phyloP scores from a whole-genome alignment of 2,888 invertebrate genomes.

The Halocaridina rubra region DNA sequence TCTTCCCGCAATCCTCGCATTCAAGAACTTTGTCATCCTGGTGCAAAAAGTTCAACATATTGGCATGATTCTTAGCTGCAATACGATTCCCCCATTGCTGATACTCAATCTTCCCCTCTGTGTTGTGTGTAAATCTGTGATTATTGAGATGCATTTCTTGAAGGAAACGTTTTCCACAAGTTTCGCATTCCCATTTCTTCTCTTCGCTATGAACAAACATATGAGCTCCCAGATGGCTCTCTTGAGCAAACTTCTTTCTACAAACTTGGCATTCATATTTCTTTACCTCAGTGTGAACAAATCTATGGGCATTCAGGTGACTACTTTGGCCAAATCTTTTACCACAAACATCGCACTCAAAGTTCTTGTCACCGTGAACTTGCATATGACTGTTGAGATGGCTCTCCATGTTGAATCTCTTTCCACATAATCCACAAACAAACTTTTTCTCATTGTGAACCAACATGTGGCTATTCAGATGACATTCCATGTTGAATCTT shows the following conservation, averaged over 20 bases:
- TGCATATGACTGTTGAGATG: conserved; percentile 48
- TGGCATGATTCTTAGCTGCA: conserved; percentile 32
- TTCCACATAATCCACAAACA: conserved; percentile 32
- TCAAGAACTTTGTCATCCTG: conserved; percentile 22
- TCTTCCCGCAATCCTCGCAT: conserved; percentile 21
- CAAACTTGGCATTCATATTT: conserved; percentile 44
- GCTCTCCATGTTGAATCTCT: conserved; percentile 43
- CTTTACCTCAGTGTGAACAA: conserved; percentile 39
- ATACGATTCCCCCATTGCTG: conserved; percentile 26
- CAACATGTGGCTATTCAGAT: conserved; percentile 43
- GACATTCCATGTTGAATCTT: conserved; percentile 41
- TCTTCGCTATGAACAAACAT: conserved; percentile 49
- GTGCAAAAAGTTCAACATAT: conserved; percentile 28
- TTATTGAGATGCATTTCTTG: conserved; percentile 46
- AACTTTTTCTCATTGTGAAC: conserved; percentile 47
- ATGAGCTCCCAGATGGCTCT: conserved; percentile 39
- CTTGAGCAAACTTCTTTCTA: conserved; percentile 35
- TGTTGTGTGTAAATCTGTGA: conserved; percentile 40
- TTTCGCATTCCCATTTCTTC: conserved; percentile 39
- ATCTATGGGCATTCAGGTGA: conserved; percentile 42
- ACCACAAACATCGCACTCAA: conserved; percentile 42
- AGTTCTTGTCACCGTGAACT: conserved; percentile 42
- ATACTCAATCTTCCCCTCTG: conserved; percentile 29
- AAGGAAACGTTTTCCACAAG: conserved; percentile 38
- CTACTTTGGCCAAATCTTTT: conserved; percentile 40